Conservation (phyloP, 2,113 vertebrate genomes). For the Nannospalax galili region DNA sequence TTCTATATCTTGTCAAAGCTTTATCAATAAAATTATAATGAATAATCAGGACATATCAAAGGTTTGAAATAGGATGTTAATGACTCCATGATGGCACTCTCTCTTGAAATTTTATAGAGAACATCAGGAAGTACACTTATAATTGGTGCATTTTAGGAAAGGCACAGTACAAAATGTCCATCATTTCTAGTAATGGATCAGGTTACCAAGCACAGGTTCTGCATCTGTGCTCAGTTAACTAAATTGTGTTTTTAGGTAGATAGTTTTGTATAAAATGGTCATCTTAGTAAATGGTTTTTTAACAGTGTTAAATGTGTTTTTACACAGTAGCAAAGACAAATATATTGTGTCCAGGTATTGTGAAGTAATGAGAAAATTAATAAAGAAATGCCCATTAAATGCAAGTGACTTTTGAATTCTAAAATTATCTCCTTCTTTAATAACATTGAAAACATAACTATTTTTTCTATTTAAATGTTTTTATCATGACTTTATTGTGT, state of each 20-base stretch:
- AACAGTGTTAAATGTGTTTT: not conserved
- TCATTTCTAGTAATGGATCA: slow-evolving; percentile 19
- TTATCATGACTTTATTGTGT: too few relatives aligned
- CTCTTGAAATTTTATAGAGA: slow-evolving; percentile 37
- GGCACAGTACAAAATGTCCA: not conserved
- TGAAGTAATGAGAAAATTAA: not conserved
- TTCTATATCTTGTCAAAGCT: slow-evolving; percentile 40
- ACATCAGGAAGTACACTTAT: not conserved
- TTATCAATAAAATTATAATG: slow-evolving; percentile 59
- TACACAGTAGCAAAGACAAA: not conserved
- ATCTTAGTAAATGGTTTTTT: slow-evolving; percentile 8
- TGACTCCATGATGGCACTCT: not conserved
- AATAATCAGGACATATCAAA: slow-evolving; percentile 37
- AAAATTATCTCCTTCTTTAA: not conserved
- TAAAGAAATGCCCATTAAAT: not conserved
- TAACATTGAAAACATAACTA: not conserved
- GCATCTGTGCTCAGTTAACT: slow-evolving; percentile 56
- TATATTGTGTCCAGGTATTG: not conserved
- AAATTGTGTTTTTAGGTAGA: slow-evolving; percentile 10
- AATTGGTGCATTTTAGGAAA: not conserved
- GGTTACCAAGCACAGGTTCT: slow-evolving; percentile 8
- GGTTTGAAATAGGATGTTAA: not conserved
- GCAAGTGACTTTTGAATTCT: not conserved
- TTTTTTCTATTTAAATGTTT: too few relatives aligned
- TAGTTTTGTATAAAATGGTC: slow-evolving; percentile 3